Evolutionary conservation across 2,888 invertebrate genomes (phyloP), one percentile per base, ranked within the genome.

Genomic region (Pachliopta kotzebuea): DNA sequence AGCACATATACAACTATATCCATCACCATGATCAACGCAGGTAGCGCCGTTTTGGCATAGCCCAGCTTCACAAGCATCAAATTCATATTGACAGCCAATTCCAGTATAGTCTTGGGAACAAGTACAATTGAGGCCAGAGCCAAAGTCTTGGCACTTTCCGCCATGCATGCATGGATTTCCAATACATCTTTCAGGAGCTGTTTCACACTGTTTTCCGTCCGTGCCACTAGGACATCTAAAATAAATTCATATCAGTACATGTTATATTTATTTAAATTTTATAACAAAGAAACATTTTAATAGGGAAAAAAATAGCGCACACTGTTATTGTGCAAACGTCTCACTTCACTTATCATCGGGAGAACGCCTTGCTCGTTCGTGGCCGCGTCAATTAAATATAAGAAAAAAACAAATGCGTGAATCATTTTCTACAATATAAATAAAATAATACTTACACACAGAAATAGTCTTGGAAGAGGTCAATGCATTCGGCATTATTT

Each of bases 171-270:
- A 99, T 6, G 98, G 98, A 76, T 96, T 96, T 29, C 98, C 98
- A 67, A 98, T 96, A 80, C 98, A 98, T 70, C 98, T 94, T 86
- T 98, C 98, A 4, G 98, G 98, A 0, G 98, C 98, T 0, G 98
- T 98, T 88, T 98, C 98, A 83, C 99, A 99, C 82, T 98, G 96
- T 85, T 98, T 98, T 14, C 98, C 99, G 78, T 98, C 98, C 0
- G 98, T 98, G 74, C 98, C 98, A 69, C 97, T 97, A 56, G 98
- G 98, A 77, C 98, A 98, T 11, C 95, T 96, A 60, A 81, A 81
- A 67, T 45, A 45, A 52, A 21, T 21, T 52, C 37, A 14, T 37
- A 1, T 37, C 14, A 14, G 11, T 37, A 37, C 14, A 11, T 37
- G 2, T 37, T 11, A 37, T 37, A 3, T 21, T 20, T 21, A 52